Conservation (phyloP, 92 coral and sea anemone genomes). For the Ricordea florida region DNA sequence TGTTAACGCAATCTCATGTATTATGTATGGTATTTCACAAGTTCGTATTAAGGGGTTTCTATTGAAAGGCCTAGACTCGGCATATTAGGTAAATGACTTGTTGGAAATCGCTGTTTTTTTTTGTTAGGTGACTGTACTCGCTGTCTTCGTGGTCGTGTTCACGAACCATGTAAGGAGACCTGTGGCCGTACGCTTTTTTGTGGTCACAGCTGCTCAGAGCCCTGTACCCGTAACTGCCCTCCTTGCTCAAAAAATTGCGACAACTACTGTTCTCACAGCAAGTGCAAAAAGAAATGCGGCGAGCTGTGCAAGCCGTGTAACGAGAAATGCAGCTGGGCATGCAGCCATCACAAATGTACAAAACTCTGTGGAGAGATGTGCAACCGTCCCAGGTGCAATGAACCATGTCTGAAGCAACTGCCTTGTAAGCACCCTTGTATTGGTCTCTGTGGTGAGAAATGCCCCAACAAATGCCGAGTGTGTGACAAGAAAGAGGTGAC, state of each 20-base stretch:
- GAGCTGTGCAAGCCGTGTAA: constrained; percentile 79
- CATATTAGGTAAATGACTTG: too few relatives aligned
- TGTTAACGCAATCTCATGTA: too few relatives aligned
- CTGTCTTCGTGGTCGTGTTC: constrained; percentile 84
- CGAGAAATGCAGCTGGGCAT: constrained; percentile 81
- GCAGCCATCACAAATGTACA: constrained; percentile 65
- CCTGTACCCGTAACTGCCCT: constrained; percentile 92
- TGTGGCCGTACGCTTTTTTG: constrained; percentile 88
- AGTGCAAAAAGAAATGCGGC: constrained; percentile 79
- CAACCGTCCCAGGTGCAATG: constrained; percentile 76
- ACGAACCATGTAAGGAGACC: constrained; percentile 57
- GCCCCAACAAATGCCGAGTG: constrained; percentile 90
- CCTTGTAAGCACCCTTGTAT: constrained; percentile 81
- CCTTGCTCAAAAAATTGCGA: constrained; percentile 76
- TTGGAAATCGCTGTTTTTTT: background rate
- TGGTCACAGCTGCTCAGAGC: constrained; percentile 78
- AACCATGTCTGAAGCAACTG: constrained; percentile 53
- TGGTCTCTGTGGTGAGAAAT: constrained; percentile 94
- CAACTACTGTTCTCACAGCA: constrained; percentile 86
- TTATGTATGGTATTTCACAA: too few relatives aligned
- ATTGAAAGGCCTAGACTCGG: too few relatives aligned
- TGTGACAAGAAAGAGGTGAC: constrained; percentile 91
- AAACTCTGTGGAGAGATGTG: constrained; percentile 82
- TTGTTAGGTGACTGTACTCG: constrained; percentile 72
- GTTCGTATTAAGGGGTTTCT: too few relatives aligned